These are phyloP conservation scores for Rhopalosiphum nymphaeae DNA, from an alignment of 2,888 invertebrate genomes.

Conservation along the genomic window DNA sequence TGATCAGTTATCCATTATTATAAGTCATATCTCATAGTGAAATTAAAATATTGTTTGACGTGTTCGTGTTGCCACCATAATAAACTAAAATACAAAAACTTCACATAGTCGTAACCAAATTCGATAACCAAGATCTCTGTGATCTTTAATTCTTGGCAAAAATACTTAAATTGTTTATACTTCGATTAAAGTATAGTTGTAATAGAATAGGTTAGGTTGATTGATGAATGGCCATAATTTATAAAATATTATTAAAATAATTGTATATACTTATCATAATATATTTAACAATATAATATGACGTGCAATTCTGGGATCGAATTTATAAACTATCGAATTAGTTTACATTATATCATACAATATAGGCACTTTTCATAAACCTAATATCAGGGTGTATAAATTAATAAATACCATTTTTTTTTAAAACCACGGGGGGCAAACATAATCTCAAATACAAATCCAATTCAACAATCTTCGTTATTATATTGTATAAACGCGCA, in stretches of 20 bases:
- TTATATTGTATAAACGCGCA: background rate
- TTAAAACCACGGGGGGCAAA: background rate
- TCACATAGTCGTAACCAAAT: background rate
- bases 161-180: background rate
- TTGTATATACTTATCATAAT: background rate
- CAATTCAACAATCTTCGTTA: background rate
- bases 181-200: background rate
- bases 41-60: background rate
- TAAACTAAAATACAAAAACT: background rate
- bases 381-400: no score
- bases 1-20: background rate
- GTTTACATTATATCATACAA: background rate
- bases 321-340: background rate
- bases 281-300: background rate
- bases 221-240: background rate
- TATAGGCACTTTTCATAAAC: no score
- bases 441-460: background rate
- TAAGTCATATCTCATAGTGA: background rate
- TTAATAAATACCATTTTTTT: no score
- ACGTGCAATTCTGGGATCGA: background rate
- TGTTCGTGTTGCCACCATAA: background rate
- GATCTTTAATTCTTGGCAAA: background rate
- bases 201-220: background rate
- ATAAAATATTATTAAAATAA: background rate
- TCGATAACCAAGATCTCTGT: background rate